Percentiles rank a stretch among this genome's conserved stretches.
These are phyloP conservation scores for Meriones psammophilus DNA, from an alignment of 2,797 vertebrate species.

Conservation along the genomic window DNA sequence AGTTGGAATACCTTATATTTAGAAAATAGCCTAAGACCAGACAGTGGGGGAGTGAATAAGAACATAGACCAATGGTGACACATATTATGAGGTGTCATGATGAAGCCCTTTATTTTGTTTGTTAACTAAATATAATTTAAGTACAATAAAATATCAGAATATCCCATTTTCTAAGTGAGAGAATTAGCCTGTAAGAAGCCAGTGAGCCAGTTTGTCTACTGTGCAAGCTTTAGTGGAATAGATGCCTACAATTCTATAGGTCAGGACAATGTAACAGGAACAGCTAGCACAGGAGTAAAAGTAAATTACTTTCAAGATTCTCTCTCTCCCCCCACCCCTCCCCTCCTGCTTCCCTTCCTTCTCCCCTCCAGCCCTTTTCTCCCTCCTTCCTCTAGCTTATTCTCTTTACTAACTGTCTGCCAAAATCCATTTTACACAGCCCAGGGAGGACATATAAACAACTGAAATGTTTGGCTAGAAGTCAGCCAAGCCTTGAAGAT, in stretches of 20 bases:
- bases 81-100: background rate
- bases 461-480: background rate
- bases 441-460: background rate
- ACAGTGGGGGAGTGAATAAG: background rate
- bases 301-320: background rate
- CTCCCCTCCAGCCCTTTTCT: background rate
- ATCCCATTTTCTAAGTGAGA: background rate
- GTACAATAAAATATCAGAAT: background rate
- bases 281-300: background rate
- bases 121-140: background rate
- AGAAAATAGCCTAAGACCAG: background rate
- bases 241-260: background rate
- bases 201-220: background rate
- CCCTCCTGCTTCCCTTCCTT: background rate
- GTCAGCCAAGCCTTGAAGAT: background rate
- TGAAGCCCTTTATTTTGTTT: background rate
- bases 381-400: background rate
- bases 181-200: background rate
- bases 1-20: background rate
- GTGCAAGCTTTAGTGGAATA: background rate
- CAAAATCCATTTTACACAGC: background rate
- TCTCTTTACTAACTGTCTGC: background rate
- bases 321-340: background rate
- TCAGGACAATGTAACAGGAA: no score
- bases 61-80: background rate